Evolutionary conservation across 2,888 invertebrate species (phyloP), one percentile per base, ranked within the genome.

Genomic region (Ecliptopera silaceata): DNA sequence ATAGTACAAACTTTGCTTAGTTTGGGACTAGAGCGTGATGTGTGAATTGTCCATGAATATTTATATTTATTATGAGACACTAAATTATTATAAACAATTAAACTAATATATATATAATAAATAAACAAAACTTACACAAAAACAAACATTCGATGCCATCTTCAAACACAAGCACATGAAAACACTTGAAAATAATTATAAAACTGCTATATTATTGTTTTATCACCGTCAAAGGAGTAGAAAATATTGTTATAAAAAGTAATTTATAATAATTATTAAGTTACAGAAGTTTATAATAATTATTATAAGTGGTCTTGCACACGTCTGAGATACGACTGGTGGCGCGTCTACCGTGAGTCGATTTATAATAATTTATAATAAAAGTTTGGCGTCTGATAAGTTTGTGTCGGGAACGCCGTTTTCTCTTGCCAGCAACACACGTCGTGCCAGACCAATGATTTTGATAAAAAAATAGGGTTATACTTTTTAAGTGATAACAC

Each of bases 381-480:
- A 43, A 47, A 47, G 32, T 39, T 56, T 39, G 42, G 12, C n/a
- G 39, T 39, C 13, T 10, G 18, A 44, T 50, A 57, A 52, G 56
- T 50, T 17, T 39, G 52, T 67, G 63, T 66, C 63, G 60, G 65
- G 64, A 70, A 69, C 80, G 80, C 69, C 65, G 59, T n/a, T 8
- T 61, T 66, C 69, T 70, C 67, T 74, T 82, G 13, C 10, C 10
- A 10, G 8, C 8, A 36, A 34, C 12, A 13, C 8, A 36, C 36
- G 13, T 36, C 22, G 79, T 83, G 81, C 52, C 51, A 56, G 61
- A 65, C 63, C 61, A 61, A 71, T 82, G 84, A 81, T 75, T 69
- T 59, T 63, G 75, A 80, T 79, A 73, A 56, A 5, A 55, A 49
- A 63, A 63, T 54, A 65, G 68, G 68, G 62, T 66, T 42, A 13